Evolutionary conservation across 1,140 invertebrate species (phyloP).

Genomic region (Anastrepha ludens): DNA sequence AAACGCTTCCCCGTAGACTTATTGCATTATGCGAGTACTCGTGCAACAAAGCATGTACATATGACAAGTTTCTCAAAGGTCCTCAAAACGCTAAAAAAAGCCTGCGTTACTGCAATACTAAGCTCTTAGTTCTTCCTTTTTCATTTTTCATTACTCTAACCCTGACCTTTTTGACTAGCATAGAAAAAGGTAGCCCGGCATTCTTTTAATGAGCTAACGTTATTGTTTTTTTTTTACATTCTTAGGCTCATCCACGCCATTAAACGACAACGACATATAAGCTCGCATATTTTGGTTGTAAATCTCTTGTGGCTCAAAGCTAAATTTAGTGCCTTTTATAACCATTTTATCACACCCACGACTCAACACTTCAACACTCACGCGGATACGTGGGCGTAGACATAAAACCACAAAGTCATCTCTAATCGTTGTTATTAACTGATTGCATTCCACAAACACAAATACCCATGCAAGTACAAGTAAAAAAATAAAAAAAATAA

Average conservation of each 20-base stretch:
- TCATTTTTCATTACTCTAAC: too few species aligned
- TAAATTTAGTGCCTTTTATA: slow-evolving; percentile 23
- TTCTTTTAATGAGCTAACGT: too few species aligned
- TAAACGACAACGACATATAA: background rate
- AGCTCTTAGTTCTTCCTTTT: too few species aligned
- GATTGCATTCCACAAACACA: slow-evolving; percentile 39
- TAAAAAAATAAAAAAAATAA: background rate
- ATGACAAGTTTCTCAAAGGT: too few species aligned
- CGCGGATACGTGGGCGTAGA: background rate
- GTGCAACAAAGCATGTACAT: too few species aligned
- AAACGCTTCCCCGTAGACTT: too few species aligned
- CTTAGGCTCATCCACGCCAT: background rate
- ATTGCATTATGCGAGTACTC: too few species aligned
- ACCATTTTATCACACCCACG: slow-evolving; percentile 34
- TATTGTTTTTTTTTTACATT: background rate
- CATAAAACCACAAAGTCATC: slow-evolving; percentile 49
- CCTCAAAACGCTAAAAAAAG: too few species aligned
- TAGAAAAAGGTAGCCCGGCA: too few species aligned
- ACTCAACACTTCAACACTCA: slow-evolving; percentile 41
- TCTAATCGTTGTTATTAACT: slow-evolving; percentile 44
- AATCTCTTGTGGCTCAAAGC: background rate
- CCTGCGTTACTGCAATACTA: too few species aligned
- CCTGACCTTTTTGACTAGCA: too few species aligned
- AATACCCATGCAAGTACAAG: background rate
- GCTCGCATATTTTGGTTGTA: background rate